phyloP scores from a whole-genome alignment of 1,140 invertebrate genomes.

The Bombus ignitus region DNA sequence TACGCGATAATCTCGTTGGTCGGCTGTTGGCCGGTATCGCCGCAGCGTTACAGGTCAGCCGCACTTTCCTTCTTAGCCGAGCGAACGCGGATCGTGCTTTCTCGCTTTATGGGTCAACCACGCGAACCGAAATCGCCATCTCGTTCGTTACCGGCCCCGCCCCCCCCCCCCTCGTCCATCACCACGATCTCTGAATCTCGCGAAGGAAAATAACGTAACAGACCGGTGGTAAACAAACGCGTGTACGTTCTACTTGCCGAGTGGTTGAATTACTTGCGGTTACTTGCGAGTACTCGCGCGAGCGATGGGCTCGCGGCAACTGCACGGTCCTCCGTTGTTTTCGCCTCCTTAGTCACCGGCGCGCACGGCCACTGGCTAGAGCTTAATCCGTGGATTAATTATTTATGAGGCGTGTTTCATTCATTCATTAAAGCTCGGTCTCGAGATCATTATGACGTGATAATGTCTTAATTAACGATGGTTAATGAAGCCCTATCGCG shows the following conservation, averaged over 20 bases:
- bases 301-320: too few relatives aligned
- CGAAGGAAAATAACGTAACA: too few relatives aligned
- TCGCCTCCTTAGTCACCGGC: constrained; percentile 53
- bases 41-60: background rate
- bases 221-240: too few relatives aligned
- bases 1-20: constrained; percentile 18
- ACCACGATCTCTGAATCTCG: rapidly evolving
- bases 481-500: constrained; percentile 82
- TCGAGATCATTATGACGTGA: constrained; percentile 82
- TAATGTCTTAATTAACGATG: constrained; percentile 83
- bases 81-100: background rate
- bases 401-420: constrained; percentile 83
- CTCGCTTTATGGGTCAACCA: background rate
- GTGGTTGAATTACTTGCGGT: too few relatives aligned
- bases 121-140: background rate
- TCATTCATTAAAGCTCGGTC: constrained; percentile 81
- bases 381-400: constrained; percentile 82
- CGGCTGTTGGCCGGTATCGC: background rate
- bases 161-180: too few relatives aligned
- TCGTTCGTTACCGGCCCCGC: too few relatives aligned
- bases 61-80: background rate
- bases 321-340: background rate
- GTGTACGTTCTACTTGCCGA: too few relatives aligned
- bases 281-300: too few relatives aligned
- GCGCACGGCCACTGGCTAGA: constrained; percentile 74